Percentiles rank a stretch among this genome's conserved stretches.
Evolutionary conservation across 1,140 invertebrate genomes (phyloP).

Genomic region (Drosophila pseudoobscura): DNA sequence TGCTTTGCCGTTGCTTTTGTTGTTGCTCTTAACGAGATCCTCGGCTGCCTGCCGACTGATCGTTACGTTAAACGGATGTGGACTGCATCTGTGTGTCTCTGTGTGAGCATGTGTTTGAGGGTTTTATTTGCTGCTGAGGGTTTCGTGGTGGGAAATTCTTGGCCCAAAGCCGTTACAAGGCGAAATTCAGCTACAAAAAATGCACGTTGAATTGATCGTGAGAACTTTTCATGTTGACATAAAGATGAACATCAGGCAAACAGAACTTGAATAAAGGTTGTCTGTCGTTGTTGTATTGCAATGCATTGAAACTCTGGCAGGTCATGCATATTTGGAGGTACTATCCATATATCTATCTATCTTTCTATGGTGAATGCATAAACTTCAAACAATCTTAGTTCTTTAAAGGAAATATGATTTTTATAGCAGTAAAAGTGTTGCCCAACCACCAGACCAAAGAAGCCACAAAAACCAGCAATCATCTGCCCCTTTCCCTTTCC

Average conservation of each 20-base stretch:
- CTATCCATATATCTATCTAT: too few relatives aligned
- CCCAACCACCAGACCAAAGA: too few relatives aligned
- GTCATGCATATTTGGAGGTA: too few relatives aligned
- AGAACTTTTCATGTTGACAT: constrained; percentile 57
- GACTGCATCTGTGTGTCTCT: constrained; percentile 12
- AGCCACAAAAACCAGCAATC: not conserved
- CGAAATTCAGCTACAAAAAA: constrained; percentile 9
- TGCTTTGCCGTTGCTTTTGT: not conserved
- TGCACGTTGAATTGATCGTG: constrained; percentile 38
- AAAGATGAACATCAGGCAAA: constrained; percentile 38
- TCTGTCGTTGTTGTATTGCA: not conserved
- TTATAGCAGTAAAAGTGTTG: too few relatives aligned
- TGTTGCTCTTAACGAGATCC: constrained; percentile 30
- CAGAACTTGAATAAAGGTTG: constrained; percentile 39
- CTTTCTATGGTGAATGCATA: too few relatives aligned
- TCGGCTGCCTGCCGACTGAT: constrained; percentile 33
- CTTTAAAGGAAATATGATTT: too few relatives aligned
- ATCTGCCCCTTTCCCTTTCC: not conserved
- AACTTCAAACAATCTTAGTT: too few relatives aligned
- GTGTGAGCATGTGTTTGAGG: constrained; percentile 30
- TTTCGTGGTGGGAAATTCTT: constrained; percentile 56
- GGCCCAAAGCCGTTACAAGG: constrained; percentile 59
- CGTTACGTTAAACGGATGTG: constrained; percentile 63
- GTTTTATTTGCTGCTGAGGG: constrained; percentile 20
- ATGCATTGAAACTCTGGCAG: too few relatives aligned